These are phyloP conservation scores for Brachionus calyciflorus DNA, from an alignment of 1,140 invertebrate genomes.

Conservation along the genomic window DNA sequence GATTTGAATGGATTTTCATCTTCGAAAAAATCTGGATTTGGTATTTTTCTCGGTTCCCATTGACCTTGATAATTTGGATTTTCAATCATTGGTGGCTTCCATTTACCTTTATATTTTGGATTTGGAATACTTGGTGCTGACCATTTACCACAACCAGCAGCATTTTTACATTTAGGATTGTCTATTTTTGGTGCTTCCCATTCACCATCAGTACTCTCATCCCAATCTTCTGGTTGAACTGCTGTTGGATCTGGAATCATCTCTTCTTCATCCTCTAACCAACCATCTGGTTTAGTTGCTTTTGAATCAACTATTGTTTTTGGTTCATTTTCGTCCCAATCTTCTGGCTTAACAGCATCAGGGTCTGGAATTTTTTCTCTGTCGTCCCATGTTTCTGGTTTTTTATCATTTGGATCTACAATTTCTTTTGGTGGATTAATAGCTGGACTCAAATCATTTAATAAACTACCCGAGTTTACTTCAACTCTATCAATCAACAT, in stretches of 20 bases:
- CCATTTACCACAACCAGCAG: slow-evolving; percentile 87
- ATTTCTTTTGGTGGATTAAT: slow-evolving; percentile 93
- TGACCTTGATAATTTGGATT: slow-evolving; percentile 93
- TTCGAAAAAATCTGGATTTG: slow-evolving; percentile 87
- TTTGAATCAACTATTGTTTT: slow-evolving; percentile 56
- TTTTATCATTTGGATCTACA: slow-evolving; percentile 83
- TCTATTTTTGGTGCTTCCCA: slow-evolving; percentile 89
- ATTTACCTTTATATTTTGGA: slow-evolving; percentile 74
- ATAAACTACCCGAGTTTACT: slow-evolving; percentile 77
- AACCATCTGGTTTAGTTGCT: slow-evolving; percentile 59
- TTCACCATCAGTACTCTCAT: slow-evolving; percentile 94
- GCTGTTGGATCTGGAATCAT: slow-evolving; percentile 83
- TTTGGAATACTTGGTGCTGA: slow-evolving; percentile 81
- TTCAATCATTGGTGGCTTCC: slow-evolving; percentile 81
- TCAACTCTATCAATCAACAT: slow-evolving; percentile 69
- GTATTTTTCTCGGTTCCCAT: slow-evolving; percentile 80
- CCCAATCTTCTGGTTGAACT: slow-evolving; percentile 88
- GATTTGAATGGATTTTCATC: slow-evolving; percentile 82
- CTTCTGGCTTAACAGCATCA: slow-evolving; percentile 25
- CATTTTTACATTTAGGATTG: slow-evolving; percentile 76
- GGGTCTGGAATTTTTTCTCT: slow-evolving; percentile 70
- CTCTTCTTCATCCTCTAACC: slow-evolving; percentile 80
- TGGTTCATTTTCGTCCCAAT: slow-evolving; percentile 59
- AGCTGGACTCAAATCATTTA: slow-evolving; percentile 82
- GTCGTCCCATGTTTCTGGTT: slow-evolving; percentile 94